These are phyloP conservation scores for Apostichopus leukothele DNA, from an alignment of 53 echinoderm and acorn worm species.

Conservation along the genomic window DNA sequence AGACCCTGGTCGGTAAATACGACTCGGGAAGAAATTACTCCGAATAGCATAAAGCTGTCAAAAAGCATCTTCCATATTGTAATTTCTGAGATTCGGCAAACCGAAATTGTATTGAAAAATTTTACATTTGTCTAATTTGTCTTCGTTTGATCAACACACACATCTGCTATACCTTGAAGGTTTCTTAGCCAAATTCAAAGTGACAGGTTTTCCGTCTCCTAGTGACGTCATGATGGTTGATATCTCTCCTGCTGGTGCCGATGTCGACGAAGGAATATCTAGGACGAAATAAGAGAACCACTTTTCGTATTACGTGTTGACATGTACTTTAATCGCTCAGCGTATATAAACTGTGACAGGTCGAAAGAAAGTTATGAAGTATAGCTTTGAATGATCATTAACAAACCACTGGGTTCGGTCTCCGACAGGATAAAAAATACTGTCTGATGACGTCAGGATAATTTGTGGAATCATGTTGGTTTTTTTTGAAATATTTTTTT, in stretches of 20 bases:
- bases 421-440: no score
- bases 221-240: slow-evolving; percentile 11
- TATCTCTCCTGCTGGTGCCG: neutral
- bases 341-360: neutral
- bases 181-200: neutral
- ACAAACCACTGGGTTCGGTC: no score
- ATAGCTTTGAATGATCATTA: no score
- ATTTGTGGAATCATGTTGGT: no score
- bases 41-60: slow-evolving; percentile 27
- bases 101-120: slow-evolving; percentile 20
- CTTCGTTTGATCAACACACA: slow-evolving; percentile 30
- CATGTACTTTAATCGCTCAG: neutral
- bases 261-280: neutral
- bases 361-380: neutral
- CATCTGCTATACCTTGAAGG: slow-evolving; percentile 38
- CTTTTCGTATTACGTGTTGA: neutral
- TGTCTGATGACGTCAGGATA: no score
- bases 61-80: slow-evolving; percentile 9
- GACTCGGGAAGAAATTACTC: neutral
- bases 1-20: slow-evolving; percentile 25
- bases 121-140: slow-evolving; percentile 5
- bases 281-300: neutral
- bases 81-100: slow-evolving; percentile 13
- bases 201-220: slow-evolving; percentile 12
- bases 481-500: no score